These are phyloP conservation scores for Chlorodrepanis virens DNA, from an alignment of 2,113 vertebrate species.

Conservation along the genomic window DNA sequence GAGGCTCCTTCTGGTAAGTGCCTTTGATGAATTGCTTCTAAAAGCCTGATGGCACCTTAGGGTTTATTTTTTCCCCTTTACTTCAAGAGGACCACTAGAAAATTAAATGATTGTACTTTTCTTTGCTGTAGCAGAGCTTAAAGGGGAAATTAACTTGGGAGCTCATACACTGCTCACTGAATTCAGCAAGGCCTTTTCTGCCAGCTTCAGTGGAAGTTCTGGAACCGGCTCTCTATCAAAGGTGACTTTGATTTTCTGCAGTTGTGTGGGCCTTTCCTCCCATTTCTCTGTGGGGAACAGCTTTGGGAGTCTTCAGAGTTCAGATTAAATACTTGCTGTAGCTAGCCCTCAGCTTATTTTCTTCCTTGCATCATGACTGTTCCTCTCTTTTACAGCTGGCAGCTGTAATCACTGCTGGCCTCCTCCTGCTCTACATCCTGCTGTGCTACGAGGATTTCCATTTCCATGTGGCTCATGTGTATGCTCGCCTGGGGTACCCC, in stretches of 20 bases:
- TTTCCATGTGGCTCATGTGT: constrained; percentile 60
- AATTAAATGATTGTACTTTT: neutral
- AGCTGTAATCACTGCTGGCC: neutral
- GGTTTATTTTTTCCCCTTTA: neutral
- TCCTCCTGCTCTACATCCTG: constrained; percentile 58
- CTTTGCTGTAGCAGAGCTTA: neutral
- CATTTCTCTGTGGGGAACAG: neutral
- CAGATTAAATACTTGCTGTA: neutral
- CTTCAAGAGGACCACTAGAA: neutral
- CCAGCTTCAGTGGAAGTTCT: neutral
- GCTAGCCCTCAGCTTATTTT: neutral
- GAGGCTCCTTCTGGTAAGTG: neutral
- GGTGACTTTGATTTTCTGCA: neutral
- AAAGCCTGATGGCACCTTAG: neutral
- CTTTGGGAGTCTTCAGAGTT: neutral
- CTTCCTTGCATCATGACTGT: neutral
- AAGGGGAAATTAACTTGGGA: neutral
- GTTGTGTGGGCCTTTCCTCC: neutral
- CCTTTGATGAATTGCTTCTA: neutral
- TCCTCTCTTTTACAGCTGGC: constrained; percentile 40
- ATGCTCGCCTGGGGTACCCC: constrained; percentile 48
- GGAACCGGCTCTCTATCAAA: neutral
- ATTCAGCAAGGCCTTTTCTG: neutral
- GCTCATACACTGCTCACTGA: neutral
- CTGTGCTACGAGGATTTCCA: constrained; percentile 62